Evolutionary conservation across 1,140 invertebrate species (phyloP).

Genomic region (Nixonia krombeini): DNA sequence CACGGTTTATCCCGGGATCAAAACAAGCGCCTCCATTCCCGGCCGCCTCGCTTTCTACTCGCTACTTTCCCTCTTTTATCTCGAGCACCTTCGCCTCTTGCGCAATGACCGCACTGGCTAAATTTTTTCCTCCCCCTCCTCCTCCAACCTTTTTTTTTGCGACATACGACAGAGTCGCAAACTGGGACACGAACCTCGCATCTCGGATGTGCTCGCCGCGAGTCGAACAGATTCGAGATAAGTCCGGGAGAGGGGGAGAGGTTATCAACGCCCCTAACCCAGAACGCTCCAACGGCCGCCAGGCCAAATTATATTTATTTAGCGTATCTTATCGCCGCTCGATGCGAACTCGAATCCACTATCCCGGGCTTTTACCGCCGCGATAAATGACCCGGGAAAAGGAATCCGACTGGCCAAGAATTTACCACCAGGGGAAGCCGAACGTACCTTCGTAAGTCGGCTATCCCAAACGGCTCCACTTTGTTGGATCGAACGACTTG

Average conservation of each 20-base stretch:
- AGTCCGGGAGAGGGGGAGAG: conserved; percentile 31
- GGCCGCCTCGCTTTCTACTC: not conserved
- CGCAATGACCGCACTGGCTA: conserved; percentile 16
- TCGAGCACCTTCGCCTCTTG: conserved; percentile 17
- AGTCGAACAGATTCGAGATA: conserved; percentile 59
- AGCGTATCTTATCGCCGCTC: conserved; percentile 60
- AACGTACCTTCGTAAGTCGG: not conserved
- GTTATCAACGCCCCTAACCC: conserved; percentile 61
- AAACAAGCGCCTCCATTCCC: not conserved
- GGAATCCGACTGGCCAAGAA: conserved; percentile 14
- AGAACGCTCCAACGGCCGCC: conserved; percentile 53
- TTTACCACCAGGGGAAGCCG: conserved; percentile 11
- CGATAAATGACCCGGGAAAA: conserved; percentile 1
- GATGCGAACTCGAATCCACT: conserved; percentile 52
- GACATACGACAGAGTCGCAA: conserved; percentile 30
- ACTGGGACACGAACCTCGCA: conserved; percentile 39
- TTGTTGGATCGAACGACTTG: too few species aligned
- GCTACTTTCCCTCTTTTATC: not conserved
- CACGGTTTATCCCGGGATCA: not conserved
- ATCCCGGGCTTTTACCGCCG: conserved; percentile 22
- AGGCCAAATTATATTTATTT: conserved; percentile 68
- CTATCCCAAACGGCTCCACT: conserved; percentile 2
- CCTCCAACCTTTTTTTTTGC: conserved; percentile 41
- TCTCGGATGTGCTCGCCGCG: too few species aligned
- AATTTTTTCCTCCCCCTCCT: not conserved